phyloP scores from a whole-genome alignment of 2,113 vertebrate genomes.

The Notothenia rossii region DNA sequence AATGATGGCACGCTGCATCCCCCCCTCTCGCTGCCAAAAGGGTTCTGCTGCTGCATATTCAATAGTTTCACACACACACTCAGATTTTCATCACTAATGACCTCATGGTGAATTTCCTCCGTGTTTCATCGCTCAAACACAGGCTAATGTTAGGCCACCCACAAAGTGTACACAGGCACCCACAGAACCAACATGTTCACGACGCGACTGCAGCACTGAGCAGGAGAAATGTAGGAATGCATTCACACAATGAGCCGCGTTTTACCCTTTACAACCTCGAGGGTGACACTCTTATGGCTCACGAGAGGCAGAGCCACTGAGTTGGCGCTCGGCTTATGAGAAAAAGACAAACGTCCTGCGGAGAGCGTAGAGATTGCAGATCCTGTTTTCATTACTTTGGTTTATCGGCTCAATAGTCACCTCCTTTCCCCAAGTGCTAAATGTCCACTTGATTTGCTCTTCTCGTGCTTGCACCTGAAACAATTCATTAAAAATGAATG shows the following conservation, averaged over 20 bases:
- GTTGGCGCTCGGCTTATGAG: slow-evolving; percentile 90
- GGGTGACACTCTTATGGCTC: slow-evolving; percentile 90
- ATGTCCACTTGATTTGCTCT: slow-evolving; percentile 85
- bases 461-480: slow-evolving; percentile 74
- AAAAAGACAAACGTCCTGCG: slow-evolving; percentile 92
- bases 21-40: slow-evolving; percentile 53
- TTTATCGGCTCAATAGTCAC: slow-evolving; percentile 89
- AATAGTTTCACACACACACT: slow-evolving; percentile 48
- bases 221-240: slow-evolving; percentile 55
- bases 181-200: slow-evolving; percentile 57
- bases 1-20: slow-evolving; percentile 56
- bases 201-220: slow-evolving; percentile 37
- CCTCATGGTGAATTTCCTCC: slow-evolving; percentile 59
- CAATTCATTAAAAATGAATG: slow-evolving; percentile 85
- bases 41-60: slow-evolving; percentile 38
- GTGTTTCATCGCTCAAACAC: slow-evolving; percentile 42
- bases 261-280: slow-evolving; percentile 86
- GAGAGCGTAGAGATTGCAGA: slow-evolving; percentile 88
- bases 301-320: slow-evolving; percentile 83
- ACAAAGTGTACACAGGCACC: slow-evolving; percentile 51
- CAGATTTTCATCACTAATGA: slow-evolving; percentile 60
- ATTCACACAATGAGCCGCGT: slow-evolving; percentile 67
- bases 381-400: slow-evolving; percentile 91
- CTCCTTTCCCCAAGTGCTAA: slow-evolving; percentile 84
- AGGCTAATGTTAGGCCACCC: slow-evolving; percentile 67